Percentiles rank a stretch among this genome's conserved stretches.
Evolutionary conservation across 2,888 invertebrate genomes (phyloP).

Genomic region (Kryphioiulus occultus): DNA sequence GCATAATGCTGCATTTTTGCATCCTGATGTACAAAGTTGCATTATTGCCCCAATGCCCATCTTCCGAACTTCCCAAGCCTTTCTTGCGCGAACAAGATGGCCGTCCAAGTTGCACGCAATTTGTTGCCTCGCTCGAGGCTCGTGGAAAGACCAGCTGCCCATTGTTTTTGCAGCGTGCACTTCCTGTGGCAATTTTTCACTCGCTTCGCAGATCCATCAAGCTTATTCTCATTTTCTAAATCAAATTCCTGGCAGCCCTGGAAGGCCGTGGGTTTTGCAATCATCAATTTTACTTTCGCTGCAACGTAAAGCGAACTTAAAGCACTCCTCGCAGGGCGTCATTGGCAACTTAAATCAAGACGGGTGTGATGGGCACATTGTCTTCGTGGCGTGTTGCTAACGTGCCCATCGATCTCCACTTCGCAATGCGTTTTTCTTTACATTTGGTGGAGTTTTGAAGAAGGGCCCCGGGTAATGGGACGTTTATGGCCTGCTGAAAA

Average conservation of each 20-base stretch:
- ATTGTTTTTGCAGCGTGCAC: not conserved
- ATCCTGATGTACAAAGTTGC: too few species aligned
- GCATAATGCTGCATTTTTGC: too few species aligned
- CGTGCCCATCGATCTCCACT: constrained; percentile 32
- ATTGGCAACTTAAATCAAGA: constrained; percentile 40
- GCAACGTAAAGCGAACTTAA: constrained; percentile 13
- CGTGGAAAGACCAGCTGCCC: not conserved
- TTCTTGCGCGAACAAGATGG: not conserved
- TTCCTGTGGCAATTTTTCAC: not conserved
- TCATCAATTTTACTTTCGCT: constrained; percentile 28
- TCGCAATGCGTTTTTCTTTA: constrained; percentile 22
- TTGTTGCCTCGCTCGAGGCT: not conserved
- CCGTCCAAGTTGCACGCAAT: not conserved
- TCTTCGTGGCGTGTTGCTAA: constrained; percentile 33
- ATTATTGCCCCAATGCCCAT: too few species aligned
- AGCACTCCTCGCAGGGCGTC: constrained; percentile 34
- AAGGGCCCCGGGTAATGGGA: constrained; percentile 37
- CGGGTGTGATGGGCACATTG: constrained; percentile 30
- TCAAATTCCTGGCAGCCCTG: constrained; percentile 30
- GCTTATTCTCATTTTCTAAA: constrained; percentile 27
- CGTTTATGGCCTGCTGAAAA: constrained; percentile 41
- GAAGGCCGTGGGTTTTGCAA: not conserved
- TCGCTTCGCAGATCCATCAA: not conserved
- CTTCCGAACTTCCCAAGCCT: not conserved
- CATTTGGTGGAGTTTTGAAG: constrained; percentile 33